phyloP scores from a whole-genome alignment of 2,888 invertebrate species.

The Asteroscopus sphinx region DNA sequence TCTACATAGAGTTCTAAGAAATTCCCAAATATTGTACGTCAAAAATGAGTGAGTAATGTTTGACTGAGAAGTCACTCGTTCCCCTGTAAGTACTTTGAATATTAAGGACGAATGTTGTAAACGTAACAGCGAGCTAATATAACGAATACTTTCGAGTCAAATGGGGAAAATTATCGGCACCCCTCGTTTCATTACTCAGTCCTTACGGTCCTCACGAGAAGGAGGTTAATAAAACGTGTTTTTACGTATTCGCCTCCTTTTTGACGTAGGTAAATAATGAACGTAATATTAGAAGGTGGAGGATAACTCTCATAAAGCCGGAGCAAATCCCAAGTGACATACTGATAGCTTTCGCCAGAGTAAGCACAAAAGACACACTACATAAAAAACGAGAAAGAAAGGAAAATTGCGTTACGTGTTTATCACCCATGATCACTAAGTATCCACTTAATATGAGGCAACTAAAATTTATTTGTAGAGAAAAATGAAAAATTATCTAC shows the following conservation, averaged over 20 bases:
- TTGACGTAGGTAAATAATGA: constrained; percentile 48
- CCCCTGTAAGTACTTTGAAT: constrained; percentile 6
- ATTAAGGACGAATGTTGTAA: constrained; percentile 21
- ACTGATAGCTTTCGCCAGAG: constrained; percentile 25
- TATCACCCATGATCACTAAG: not conserved
- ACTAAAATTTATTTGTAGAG: not conserved
- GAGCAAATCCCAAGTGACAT: constrained; percentile 46
- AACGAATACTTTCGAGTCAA: constrained; percentile 7
- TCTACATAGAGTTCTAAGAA: too few relatives aligned
- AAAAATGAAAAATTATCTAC: not conserved
- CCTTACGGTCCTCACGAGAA: constrained; percentile 5
- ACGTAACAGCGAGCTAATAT: constrained; percentile 10
- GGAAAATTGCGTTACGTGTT: not conserved
- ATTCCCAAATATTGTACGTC: too few relatives aligned
- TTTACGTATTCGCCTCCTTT: constrained; percentile 21
- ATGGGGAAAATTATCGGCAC: constrained; percentile 12
- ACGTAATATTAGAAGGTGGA: constrained; percentile 39
- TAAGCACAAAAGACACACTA: constrained; percentile 6
- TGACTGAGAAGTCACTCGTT: not conserved
- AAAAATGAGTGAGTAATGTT: too few relatives aligned
- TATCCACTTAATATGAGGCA: not conserved
- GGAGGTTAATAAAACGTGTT: constrained; percentile 28
- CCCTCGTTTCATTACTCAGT: constrained; percentile 20
- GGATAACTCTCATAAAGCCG: constrained; percentile 43
- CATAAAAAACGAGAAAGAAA: constrained; percentile 1